Conservation (phyloP, 2,797 vertebrate genomes). For the Prionace glauca region DNA sequence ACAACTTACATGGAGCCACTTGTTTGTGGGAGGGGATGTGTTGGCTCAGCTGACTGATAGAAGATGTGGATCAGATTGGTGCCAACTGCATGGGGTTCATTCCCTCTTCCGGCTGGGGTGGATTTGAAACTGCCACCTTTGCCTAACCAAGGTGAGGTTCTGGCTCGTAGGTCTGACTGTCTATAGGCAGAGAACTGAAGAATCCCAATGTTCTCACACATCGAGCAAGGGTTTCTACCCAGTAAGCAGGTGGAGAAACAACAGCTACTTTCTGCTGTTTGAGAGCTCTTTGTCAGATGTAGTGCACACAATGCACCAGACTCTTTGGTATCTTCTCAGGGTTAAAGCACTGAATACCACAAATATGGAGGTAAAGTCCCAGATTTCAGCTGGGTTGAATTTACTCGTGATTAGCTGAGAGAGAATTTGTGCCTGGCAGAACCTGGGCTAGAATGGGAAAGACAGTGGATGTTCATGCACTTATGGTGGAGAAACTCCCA, state of each 20-base stretch:
- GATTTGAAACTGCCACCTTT: too few species aligned
- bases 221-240: neutral
- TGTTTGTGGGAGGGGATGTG: too few species aligned
- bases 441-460: neutral
- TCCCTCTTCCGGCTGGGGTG: too few species aligned
- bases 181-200: too few species aligned
- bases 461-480: neutral
- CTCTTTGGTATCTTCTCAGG: neutral
- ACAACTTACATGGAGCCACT: too few species aligned
- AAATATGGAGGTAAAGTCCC: neutral
- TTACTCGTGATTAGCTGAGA: neutral
- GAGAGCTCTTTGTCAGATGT: neutral
- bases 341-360: neutral
- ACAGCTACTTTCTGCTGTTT: neutral
- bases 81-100: too few species aligned
- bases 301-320: neutral
- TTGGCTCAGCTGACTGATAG: too few species aligned
- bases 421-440: neutral
- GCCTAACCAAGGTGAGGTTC: too few species aligned
- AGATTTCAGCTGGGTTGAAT: neutral
- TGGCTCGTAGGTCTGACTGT: too few species aligned
- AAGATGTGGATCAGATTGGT: too few species aligned
- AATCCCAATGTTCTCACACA: neutral
- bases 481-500: neutral
- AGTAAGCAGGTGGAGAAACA: neutral